Evolutionary conservation across 2,113 vertebrate species (phyloP).

Genomic region (Cariama cristata): DNA sequence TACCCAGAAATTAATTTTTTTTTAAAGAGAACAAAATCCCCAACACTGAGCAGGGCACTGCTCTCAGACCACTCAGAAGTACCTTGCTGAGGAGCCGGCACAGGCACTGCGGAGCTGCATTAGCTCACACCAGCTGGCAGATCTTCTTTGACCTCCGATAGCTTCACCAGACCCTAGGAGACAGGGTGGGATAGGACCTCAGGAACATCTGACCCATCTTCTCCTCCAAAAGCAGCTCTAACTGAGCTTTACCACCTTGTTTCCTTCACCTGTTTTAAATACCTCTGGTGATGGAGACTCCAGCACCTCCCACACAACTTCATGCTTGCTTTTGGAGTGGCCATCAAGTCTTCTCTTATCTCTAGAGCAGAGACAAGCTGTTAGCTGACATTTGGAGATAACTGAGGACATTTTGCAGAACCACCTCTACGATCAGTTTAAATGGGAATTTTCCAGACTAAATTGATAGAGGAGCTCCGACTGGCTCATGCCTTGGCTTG

Average conservation of each 20-base stretch:
- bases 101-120: not conserved
- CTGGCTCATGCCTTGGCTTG: not conserved
- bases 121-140: not conserved
- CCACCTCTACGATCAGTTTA: not conserved
- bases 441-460: not conserved
- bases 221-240: not conserved
- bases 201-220: not conserved
- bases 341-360: not conserved
- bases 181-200: not conserved
- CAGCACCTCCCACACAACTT: not conserved
- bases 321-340: not conserved
- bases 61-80: not conserved
- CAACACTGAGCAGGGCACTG: rapidly evolving
- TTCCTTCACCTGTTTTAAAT: not conserved
- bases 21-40: not conserved
- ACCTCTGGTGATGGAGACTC: not conserved
- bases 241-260: not conserved
- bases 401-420: not conserved
- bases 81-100: not conserved
- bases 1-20: not conserved
- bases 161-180: not conserved
- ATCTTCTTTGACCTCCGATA: not conserved
- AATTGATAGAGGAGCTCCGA: not conserved
- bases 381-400: not conserved
- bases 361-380: not conserved